Evolutionary conservation across 2,888 invertebrate species (phyloP), one percentile per base, ranked within the genome.

Genomic region (Phalangium opilio): DNA sequence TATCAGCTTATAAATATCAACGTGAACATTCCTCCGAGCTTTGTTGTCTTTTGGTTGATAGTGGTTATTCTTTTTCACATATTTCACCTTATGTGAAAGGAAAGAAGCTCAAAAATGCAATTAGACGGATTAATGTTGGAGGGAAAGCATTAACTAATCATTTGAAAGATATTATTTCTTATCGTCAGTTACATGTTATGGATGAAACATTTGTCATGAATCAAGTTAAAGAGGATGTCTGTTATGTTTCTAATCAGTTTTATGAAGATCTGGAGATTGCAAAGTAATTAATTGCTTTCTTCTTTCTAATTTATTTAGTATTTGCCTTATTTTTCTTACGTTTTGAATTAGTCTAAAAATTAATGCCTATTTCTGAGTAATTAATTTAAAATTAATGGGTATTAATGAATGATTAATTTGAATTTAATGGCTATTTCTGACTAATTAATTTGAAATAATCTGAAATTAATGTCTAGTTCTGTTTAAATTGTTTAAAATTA

Each of bases 191-290:
- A 40, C 89, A 98, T 71, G 93, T 99, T 0, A 90, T 95, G 89
- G 95, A 96, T 64, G 98, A 98, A 67, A 91, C 93, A 0, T 91
- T 85, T 68, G 91, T 98, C 0, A 89, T 98, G 41, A 98, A 98
- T 68, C 95, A 98, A 70, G 84, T 83, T 1, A 99, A 99, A 66
- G 98, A 99, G 68, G 96, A 98, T 64, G 78, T 84, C 0, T 96
- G 96, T 64, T 98, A 79, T 70, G 89, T 96, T 0, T 81, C 93
- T 0, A 72, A 76, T 56, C 73, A 95, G 63, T 89, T 91, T 60
- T 75, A 76, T 59, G 69, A 70, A 17, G 91, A 93, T 58, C 79
- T 91, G 77, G 73, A 74, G 48, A 74, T 74, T 44, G 54, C 56
- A 7, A 50, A 53, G 55, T 58, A 48, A 50, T 41, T 17, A 38